phyloP scores from a whole-genome alignment of 1,140 invertebrate genomes.

The Agraylea sexmaculata region DNA sequence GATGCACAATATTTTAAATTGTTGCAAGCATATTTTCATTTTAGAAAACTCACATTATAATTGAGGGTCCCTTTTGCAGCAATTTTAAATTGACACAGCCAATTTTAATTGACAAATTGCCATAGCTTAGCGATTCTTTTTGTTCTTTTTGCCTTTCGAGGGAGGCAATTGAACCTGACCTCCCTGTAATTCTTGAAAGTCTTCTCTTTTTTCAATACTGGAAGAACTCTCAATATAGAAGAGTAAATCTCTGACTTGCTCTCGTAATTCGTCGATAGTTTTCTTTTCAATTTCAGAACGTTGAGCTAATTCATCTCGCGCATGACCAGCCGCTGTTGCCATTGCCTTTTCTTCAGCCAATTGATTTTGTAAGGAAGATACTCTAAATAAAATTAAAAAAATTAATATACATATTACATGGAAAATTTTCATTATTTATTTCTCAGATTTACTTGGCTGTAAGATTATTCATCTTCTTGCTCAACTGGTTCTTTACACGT shows the following conservation, averaged over 20 bases:
- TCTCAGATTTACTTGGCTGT: constrained; percentile 40
- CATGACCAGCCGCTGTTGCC: constrained; percentile 51
- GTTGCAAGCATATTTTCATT: no score
- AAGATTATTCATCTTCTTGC: constrained; percentile 52
- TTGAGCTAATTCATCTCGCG: constrained; percentile 67
- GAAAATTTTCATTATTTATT: constrained; percentile 1
- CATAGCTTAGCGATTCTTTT: no score
- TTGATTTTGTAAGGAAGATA: constrained; percentile 47
- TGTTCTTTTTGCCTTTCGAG: constrained; percentile 4
- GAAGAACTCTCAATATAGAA: constrained; percentile 80
- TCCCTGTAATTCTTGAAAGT: constrained; percentile 17
- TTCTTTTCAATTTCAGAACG: constrained; percentile 47
- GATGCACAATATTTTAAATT: no score
- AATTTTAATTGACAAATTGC: no score
- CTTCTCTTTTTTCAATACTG: constrained; percentile 22
- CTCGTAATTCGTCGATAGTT: constrained; percentile 72
- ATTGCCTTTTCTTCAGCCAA: constrained; percentile 68
- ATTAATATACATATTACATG: no score
- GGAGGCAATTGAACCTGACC: constrained; percentile 10
- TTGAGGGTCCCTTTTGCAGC: no score
- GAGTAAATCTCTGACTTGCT: constrained; percentile 92
- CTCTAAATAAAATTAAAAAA: no score
- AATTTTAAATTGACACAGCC: no score
- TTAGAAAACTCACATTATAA: no score
- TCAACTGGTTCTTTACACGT: constrained; percentile 53